Percentiles rank a stretch among this genome's conserved stretches.
Evolutionary conservation across 2,797 vertebrate species (phyloP).

Genomic region (Gymnoscopelus microlampas): DNA sequence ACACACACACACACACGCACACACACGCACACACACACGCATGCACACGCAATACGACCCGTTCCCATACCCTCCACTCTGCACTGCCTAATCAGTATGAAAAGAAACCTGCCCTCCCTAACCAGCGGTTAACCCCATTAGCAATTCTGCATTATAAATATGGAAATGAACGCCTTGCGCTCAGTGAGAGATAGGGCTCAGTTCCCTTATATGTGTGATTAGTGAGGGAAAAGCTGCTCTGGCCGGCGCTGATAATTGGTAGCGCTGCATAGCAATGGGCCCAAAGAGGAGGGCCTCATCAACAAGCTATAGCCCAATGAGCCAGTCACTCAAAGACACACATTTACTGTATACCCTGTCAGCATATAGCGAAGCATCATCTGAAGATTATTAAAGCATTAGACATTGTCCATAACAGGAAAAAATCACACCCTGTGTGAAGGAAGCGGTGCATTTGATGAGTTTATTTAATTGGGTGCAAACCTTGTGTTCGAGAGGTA

Average conservation of each 20-base stretch:
- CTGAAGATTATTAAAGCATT: slow-evolving; percentile 76
- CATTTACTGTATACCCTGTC: slow-evolving; percentile 80
- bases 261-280: slow-evolving; percentile 86
- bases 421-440: too few relatives aligned
- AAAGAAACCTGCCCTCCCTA: slow-evolving; percentile 74
- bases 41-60: slow-evolving; percentile 40
- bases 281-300: slow-evolving; percentile 84
- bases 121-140: slow-evolving; percentile 90
- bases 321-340: slow-evolving; percentile 72
- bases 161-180: slow-evolving; percentile 86
- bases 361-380: slow-evolving; percentile 80
- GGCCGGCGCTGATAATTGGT: slow-evolving; percentile 87
- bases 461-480: too few relatives aligned
- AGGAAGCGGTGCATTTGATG: too few relatives aligned
- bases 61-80: slow-evolving; percentile 7
- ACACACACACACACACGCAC: too few relatives aligned
- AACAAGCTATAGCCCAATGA: slow-evolving; percentile 76
- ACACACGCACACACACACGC: neutral
- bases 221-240: slow-evolving; percentile 83
- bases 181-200: slow-evolving; percentile 85
- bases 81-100: slow-evolving; percentile 54
- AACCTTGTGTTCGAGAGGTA: too few relatives aligned
- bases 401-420: too few relatives aligned
- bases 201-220: slow-evolving; percentile 88
- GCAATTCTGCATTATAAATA: slow-evolving; percentile 89